Evolutionary conservation across 2,113 vertebrate species (phyloP).

Genomic region (Stictonetta naevosa): DNA sequence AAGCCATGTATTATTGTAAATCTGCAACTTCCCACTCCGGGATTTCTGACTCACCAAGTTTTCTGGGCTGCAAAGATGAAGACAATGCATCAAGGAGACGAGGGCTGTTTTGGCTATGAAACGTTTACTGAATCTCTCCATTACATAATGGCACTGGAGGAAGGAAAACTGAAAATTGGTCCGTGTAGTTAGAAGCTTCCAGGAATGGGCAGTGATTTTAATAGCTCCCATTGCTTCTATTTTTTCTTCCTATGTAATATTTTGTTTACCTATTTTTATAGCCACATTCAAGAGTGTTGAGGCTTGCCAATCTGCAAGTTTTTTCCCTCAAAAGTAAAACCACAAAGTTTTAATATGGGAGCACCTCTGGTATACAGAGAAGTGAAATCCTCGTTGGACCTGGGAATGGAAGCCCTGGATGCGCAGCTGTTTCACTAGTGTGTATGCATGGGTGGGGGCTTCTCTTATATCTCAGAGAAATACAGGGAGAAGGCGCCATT

Average conservation of each 20-base stretch:
- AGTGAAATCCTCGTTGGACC: not conserved
- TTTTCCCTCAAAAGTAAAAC: not conserved
- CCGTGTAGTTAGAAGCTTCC: slow-evolving; percentile 17
- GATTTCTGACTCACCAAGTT: slow-evolving; percentile 41
- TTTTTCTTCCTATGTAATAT: slow-evolving; percentile 53
- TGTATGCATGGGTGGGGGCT: fast-evolving
- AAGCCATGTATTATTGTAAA: not conserved
- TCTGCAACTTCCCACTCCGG: slow-evolving; percentile 23
- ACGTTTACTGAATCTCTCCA: not conserved
- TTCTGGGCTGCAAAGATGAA: not conserved
- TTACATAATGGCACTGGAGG: slow-evolving; percentile 2
- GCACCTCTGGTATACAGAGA: not conserved
- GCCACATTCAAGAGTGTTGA: not conserved
- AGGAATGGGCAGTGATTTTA: slow-evolving; percentile 34
- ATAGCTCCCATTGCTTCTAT: slow-evolving; percentile 29
- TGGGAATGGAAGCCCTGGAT: not conserved
- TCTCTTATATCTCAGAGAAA: not conserved
- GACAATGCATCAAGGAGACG: not conserved
- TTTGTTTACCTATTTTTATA: not conserved
- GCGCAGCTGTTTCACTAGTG: not conserved
- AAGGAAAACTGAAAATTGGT: slow-evolving; percentile 56
- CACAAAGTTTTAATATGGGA: not conserved
- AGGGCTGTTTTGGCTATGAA: not conserved
- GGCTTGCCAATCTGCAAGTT: not conserved
- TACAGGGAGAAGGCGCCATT: not conserved